Base-by-base conservation (phyloP, 2,797 vertebrate species). In the Cuniculus paca region DNA sequence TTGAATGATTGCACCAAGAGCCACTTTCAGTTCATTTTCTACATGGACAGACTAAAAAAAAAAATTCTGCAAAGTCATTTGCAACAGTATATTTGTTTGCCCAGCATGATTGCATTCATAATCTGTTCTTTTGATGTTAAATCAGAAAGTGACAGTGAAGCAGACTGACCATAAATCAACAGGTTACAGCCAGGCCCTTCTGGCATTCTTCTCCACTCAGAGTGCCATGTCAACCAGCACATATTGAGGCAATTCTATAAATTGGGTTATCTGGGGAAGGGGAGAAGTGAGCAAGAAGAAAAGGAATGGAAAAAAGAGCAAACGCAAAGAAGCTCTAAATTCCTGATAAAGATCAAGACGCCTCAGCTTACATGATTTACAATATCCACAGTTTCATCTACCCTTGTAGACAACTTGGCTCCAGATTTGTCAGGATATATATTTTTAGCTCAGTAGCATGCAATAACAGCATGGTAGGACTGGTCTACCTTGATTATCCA, bases 111-210 rank as follows among this genome's bases (percentile, higher is more conserved):
- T 94, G 63, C 95, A 81, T 88, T 90, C 63, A 26, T 96, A 88
- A 96, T 96, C 88, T 26, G 5, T 61, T 63, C 96, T 95, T 97
- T 97, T 97, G 97, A 97, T 97, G 97, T 96, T 81, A 95, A 97
- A 92, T 96, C 90, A 92, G 85, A 96, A 95, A 97, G 97, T 95
- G 96, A 97, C 96, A 97, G 82, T 89, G 54, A 79, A 60, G 70
- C 0, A 0, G 82, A 65, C 52, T 8, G 20, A 95, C 79, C 91
- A 96, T 96, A 97, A 97, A 96, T 97, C 97, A 95, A 88, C 94
- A 93, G 88, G 78, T 95, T 92, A 81, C 93, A 65, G 74, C 61
- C 39, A 13, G 28, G 88, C 88, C 82, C 94, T 90, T 95, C 95
- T 92, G 86, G 95, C 84, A 97, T 93, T 84, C 84, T 93, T 93